Evolutionary conservation across 2,797 vertebrate species (phyloP).

Genomic region (Geotrypetes seraphini): DNA sequence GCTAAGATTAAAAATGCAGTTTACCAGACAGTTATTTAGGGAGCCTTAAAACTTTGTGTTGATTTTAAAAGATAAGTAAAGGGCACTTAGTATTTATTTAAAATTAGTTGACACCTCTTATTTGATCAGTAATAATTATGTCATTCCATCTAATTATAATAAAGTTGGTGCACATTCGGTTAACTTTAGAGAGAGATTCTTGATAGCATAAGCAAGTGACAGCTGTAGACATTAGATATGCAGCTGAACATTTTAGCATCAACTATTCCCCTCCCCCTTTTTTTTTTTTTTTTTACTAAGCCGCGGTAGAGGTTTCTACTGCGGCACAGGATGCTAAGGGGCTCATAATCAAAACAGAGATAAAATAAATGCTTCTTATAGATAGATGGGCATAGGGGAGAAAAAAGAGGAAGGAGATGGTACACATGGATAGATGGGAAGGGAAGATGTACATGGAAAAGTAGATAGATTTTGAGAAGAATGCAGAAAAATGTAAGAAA

Average conservation of each 20-base stretch:
- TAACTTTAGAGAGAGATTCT: neutral
- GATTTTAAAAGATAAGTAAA: neutral
- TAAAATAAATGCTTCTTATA: too few species aligned
- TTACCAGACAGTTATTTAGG: neutral
- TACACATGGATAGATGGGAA: too few species aligned
- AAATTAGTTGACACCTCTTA: neutral
- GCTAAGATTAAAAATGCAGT: constrained; percentile 6
- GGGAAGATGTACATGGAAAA: too few species aligned
- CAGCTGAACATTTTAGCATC: neutral
- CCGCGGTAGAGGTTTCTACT: too few species aligned
- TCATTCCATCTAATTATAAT: neutral
- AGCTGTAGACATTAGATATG: neutral
- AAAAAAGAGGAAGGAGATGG: too few species aligned
- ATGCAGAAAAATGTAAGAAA: too few species aligned
- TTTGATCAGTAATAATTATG: neutral
- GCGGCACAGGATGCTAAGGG: too few species aligned
- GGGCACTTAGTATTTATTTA: neutral
- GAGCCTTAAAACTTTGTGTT: neutral
- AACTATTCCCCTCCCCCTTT: too few species aligned
- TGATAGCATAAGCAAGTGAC: neutral
- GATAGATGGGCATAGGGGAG: too few species aligned
- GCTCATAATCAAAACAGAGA: too few species aligned
- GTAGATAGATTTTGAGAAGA: too few species aligned
- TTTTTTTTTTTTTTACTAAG: too few species aligned
- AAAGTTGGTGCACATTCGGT: neutral